phyloP scores from a whole-genome alignment of 1,140 invertebrate genomes.

The Calosoma granatense region DNA sequence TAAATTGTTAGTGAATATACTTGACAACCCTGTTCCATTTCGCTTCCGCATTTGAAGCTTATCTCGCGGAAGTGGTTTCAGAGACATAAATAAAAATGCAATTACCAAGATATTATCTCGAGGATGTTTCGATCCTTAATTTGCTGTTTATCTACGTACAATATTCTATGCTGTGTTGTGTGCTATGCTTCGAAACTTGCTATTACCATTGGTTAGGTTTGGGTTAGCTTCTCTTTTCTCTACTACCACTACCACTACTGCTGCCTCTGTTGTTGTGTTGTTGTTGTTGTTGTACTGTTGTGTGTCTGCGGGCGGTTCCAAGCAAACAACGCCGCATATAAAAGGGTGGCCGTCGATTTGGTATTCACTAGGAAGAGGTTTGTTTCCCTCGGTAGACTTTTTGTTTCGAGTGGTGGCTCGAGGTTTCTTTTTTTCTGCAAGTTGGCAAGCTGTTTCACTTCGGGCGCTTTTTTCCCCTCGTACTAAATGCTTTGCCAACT shows the following conservation, averaged over 20 bases:
- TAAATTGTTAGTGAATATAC: too few species aligned
- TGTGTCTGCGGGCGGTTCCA: neutral
- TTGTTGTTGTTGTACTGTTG: neutral
- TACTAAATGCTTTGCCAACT: conserved; percentile 1
- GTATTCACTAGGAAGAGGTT: conserved; percentile 16
- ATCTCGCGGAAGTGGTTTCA: neutral
- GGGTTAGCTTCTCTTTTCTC: too few species aligned
- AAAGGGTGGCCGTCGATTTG: conserved; percentile 12
- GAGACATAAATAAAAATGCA: conserved; percentile 27
- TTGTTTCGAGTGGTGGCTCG: conserved; percentile 18
- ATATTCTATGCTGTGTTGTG: neutral
- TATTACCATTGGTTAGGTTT: too few species aligned
- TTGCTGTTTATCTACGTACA: conserved; percentile 4
- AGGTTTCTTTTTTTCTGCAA: conserved; percentile 16
- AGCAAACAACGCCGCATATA: neutral
- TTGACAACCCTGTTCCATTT: neutral
- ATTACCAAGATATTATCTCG: conserved; percentile 27
- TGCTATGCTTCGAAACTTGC: too few species aligned
- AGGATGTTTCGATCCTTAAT: conserved; percentile 22
- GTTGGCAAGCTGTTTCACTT: conserved; percentile 11
- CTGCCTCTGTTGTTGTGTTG: neutral
- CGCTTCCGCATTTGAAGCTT: neutral
- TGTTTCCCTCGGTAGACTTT: conserved; percentile 18
- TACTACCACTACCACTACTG: too few species aligned
- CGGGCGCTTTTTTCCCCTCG: neutral